Evolutionary conservation across 2,888 invertebrate genomes (phyloP), one percentile per base, ranked within the genome.

Genomic region (Helobdella robusta): DNA sequence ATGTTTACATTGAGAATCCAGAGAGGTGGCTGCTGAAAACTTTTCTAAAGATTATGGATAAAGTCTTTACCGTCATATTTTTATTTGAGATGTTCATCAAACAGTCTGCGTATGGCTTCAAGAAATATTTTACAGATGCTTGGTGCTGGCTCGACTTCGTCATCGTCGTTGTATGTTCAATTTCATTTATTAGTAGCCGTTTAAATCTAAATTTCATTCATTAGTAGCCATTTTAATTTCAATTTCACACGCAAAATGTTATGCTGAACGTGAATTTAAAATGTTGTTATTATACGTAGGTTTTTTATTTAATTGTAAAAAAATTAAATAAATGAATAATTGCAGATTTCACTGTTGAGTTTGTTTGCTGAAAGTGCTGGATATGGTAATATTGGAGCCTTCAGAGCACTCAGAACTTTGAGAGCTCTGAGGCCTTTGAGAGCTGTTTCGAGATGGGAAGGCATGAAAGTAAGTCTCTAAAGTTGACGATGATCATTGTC

Each of bases 111-210:
- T 86, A 93, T 77, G 95, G 97, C 75, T 94, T 92, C 81, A 89
- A 89, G 79, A 91, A 91, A 79, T 97, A 97, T 83, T 97, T 95
- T 81, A 93, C 92, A 59, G 95, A 95, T 78, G 94, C 94, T 69
- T 97, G 95, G 95, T 95, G 95, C 83, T 95, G 94, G 95, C 87
- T 97, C 75, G 95, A 97, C 84, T 95, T 97, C 83, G 87, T 94
- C 79, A 97, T 97, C 82, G 95, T 95, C 75, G 91, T 91, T 88
- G 95, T 92, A 84, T 86, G 86, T 67, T 5, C 23, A 23, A 20
- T 52, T 15, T 11, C 20, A 18, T 52, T 15, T 8, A 52, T 8
- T 18, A n/a, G n/a, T n/a, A n/a, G n/a, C n/a, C n/a, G n/a, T n/a
- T n/a, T n/a, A n/a, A n/a, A n/a, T n/a, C n/a, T n/a, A n/a, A n/a